Evolutionary conservation across 2,113 vertebrate species (phyloP).

Genomic region (Cariama cristata): DNA sequence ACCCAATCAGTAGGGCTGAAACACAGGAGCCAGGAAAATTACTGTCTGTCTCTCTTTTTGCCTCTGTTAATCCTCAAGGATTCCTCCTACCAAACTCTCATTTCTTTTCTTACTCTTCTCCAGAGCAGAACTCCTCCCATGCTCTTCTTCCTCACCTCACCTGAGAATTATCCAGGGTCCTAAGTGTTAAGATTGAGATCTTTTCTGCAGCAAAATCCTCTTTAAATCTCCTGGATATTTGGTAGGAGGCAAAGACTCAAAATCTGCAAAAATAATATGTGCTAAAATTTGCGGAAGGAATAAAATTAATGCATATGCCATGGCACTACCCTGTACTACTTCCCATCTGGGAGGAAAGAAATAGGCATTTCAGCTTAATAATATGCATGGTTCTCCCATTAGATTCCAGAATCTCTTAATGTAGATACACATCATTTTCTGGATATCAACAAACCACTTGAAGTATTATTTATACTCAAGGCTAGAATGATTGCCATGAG

Average conservation of each 20-base stretch:
- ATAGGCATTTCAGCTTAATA: slow-evolving; percentile 60
- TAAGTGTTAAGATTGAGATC: not conserved
- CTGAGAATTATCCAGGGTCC: not conserved
- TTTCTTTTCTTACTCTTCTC: not conserved
- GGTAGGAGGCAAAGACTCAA: slow-evolving; percentile 28
- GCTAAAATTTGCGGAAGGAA: slow-evolving; percentile 52
- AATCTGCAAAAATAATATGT: slow-evolving; percentile 54
- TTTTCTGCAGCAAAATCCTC: not conserved
- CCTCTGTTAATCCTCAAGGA: not conserved
- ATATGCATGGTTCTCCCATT: slow-evolving; percentile 58
- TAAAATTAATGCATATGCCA: slow-evolving; percentile 60
- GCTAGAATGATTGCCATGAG: slow-evolving; percentile 64
- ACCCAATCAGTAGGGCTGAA: not conserved
- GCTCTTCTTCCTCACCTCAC: not conserved
- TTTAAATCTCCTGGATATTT: slow-evolving; percentile 45
- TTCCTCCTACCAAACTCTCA: not conserved
- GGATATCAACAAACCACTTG: slow-evolving; percentile 63
- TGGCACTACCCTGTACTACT: slow-evolving; percentile 38
- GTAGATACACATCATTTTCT: slow-evolving; percentile 53
- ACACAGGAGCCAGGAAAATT: not conserved
- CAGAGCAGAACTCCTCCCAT: not conserved
- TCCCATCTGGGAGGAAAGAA: slow-evolving; percentile 62
- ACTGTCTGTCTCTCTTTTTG: not conserved
- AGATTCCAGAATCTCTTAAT: slow-evolving; percentile 59
- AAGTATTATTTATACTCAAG: slow-evolving; percentile 68